Base-by-base conservation (phyloP, 2,888 invertebrate genomes). In the Griposia aprilina region DNA sequence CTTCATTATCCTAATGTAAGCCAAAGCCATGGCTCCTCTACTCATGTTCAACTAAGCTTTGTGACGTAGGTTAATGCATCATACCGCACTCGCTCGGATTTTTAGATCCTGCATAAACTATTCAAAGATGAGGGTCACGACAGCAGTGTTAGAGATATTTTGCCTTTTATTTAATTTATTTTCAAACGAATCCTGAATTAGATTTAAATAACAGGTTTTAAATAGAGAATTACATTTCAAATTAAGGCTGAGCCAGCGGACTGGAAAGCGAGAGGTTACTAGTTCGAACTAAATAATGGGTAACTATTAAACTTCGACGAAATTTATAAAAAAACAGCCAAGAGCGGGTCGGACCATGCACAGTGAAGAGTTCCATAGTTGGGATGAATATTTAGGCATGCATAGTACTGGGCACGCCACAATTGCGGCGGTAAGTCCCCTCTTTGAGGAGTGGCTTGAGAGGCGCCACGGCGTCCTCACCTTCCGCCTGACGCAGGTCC, bases 31-130 rank as follows among this genome's bases (percentile, higher is more conserved):
- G 88, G 90, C 63, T 76, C 73, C 89, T 85, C 90, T 89, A 90
- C 81, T 76, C 81, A 76, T 90, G 89, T 91, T 90, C 87, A 86
- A 90, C 91, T 94, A 94, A 94, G 93, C 93, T 92, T 90, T 87
- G 89, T 93, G 94, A 94, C 93, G 93, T 91, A 93, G 94, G 94
- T 93, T 94, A 95, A 94, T 94, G 95, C 94, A 94, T 94, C 93
- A 92, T 89, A 89, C 89, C 85, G 86, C 89, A 85, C 87, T 81
- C 89, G 90, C 90, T 91, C 88, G 93, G 93, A 93, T 94, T 94
- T 94, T 94, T 87, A 91, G 91, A 93, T 92, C 92, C 92, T 90
- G 93, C 93, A 94, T 95, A 93, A 95, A 95, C 94, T 94, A 95
- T 95, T 94, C 92, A 94, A 91, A 92, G 91, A 89, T 90, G 89